Base-by-base conservation (phyloP, 2,797 vertebrate genomes). In the Ptychadena robeensis region DNA sequence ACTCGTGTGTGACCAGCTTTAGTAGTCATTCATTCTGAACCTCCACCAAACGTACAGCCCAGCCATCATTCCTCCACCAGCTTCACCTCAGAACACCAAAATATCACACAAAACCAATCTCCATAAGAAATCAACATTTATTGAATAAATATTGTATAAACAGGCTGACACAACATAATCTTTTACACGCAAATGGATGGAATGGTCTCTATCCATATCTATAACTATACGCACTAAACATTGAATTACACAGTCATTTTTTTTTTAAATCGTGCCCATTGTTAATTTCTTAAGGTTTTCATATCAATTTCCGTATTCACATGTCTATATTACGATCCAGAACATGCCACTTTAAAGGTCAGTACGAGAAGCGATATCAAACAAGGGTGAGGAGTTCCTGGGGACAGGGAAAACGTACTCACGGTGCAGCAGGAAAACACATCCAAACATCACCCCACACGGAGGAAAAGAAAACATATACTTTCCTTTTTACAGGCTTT, bases 91-190 rank as follows among this genome's bases (percentile, higher is more conserved):
- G 44, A 22, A 69, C 38, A 57, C 35, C 25, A 75, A 77, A 76
- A 44, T 28, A 38, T 22, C 27, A 44, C 86, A 88, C 85, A 88
- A 87, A 84, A 87, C n/a, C n/a, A 86, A 87, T 86, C 89, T 95
- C 94, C 92, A 95, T 98, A 98, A 96, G 96, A 96, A 96, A 91
- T 93, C 63, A 93, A 89, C 94, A 92, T 97, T 97, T 98, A 98
- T 99, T 99, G 94, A 95, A 96, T 98, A 96, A 95, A 96, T 98
- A 83, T 70, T 57, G 75, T 83, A 98, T 95, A 98, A 98, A 99
- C 95, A 95, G 97, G 96, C 95, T 94, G 94, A 94, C 92, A 94
- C 93, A 95, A 92, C 94, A 65, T 68, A 75, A 94, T 91, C 91
- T 93, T 92, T 92, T 93, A 94, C 91, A 92, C 92, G 89, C 91